These are phyloP conservation scores for Ploceus nigricollis DNA, from an alignment of 2,113 vertebrate species.

Conservation along the genomic window DNA sequence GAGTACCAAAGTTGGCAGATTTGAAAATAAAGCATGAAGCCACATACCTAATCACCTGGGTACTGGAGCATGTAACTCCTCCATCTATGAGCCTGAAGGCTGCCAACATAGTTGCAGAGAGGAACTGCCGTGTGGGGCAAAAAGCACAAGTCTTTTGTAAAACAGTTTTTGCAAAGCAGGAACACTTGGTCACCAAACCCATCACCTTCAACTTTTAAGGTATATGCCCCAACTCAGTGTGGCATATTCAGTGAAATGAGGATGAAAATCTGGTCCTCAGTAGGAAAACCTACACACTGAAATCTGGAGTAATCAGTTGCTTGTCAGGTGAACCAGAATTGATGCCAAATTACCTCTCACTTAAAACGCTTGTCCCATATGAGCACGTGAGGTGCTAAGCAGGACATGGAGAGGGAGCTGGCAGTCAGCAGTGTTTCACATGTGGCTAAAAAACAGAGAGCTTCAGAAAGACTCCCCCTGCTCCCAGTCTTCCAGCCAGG, in stretches of 20 bases:
- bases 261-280: background rate
- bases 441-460: background rate
- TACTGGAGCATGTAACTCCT: background rate
- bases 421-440: rapidly evolving
- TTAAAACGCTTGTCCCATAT: background rate
- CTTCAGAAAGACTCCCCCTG: background rate
- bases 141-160: background rate
- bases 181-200: background rate
- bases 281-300: background rate
- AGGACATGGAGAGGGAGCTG: background rate
- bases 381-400: background rate
- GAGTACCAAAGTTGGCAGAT: background rate
- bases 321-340: background rate
- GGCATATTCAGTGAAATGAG: background rate
- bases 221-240: background rate
- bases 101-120: background rate
- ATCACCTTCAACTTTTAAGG: background rate
- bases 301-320: background rate
- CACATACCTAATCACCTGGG: rapidly evolving
- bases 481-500: background rate
- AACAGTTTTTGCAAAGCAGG: background rate
- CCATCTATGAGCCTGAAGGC: background rate
- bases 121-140: background rate
- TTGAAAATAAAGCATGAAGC: background rate
- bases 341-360: background rate